These are phyloP conservation scores for Megalonaias nervosa DNA, from an alignment of 1,140 invertebrate genomes.

Conservation along the genomic window DNA sequence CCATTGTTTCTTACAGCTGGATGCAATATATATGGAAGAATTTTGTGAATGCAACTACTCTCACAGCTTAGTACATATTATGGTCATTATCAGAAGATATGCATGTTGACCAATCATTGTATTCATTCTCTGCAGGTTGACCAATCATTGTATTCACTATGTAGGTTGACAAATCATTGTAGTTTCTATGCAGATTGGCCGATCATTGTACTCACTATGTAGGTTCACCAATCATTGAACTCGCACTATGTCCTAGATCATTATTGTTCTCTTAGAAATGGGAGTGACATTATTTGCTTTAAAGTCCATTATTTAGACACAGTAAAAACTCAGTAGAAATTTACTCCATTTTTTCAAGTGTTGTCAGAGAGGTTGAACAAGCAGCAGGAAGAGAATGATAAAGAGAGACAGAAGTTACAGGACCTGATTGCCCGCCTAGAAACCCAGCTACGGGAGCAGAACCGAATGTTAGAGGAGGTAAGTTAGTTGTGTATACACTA, in stretches of 20 bases:
- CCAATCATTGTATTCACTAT: too few species aligned
- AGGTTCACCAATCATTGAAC: too few species aligned
- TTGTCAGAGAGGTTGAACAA: conserved; percentile 64
- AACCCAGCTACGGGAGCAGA: conserved; percentile 65
- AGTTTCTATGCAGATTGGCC: too few species aligned
- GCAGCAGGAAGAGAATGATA: conserved; percentile 68
- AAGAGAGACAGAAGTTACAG: conserved; percentile 63
- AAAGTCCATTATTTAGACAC: neutral
- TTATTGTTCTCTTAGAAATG: neutral
- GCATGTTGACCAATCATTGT: too few species aligned
- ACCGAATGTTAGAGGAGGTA: conserved; percentile 64
- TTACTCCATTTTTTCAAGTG: conserved; percentile 43
- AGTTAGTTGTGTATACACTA: neutral
- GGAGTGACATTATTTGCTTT: neutral
- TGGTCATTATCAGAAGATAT: neutral
- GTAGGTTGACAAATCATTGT: too few species aligned
- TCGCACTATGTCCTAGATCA: neutral
- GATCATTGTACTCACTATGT: too few species aligned
- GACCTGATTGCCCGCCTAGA: conserved; percentile 67
- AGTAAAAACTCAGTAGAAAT: neutral
- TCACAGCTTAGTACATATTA: neutral
- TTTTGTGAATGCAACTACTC: too few species aligned
- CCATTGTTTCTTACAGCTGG: neutral
- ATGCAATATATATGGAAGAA: neutral
- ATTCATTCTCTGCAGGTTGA: too few species aligned